Evolutionary conservation across 2,888 invertebrate species (phyloP).

Genomic region (Phalera bucephala): DNA sequence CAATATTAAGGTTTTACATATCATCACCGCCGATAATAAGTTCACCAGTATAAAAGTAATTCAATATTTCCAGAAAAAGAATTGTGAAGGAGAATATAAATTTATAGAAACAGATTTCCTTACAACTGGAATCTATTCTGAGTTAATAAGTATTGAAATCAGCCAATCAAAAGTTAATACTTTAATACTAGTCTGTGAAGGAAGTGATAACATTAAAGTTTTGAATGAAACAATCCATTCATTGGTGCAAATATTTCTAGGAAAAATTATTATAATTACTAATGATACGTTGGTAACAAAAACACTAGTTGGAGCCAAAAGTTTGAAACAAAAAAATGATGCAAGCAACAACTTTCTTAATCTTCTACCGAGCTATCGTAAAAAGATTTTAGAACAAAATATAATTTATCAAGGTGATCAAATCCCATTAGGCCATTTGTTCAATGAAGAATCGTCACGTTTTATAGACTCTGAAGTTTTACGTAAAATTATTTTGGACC

Average conservation of each 20-base stretch:
- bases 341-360: slow-evolving; percentile 10
- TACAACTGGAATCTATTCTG: slow-evolving; percentile 10
- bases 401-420: slow-evolving; percentile 18
- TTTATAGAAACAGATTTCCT: slow-evolving; percentile 20
- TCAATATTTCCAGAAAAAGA: slow-evolving; percentile 12
- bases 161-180: slow-evolving; percentile 1
- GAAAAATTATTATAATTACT: slow-evolving; percentile 15
- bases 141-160: slow-evolving; percentile 9
- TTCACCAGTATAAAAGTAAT: slow-evolving; percentile 21
- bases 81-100: slow-evolving; percentile 4
- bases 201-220: neutral
- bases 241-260: slow-evolving; percentile 8
- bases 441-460: slow-evolving; percentile 5
- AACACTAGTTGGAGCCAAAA: neutral
- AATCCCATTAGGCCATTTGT: slow-evolving; percentile 4
- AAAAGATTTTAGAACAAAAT: slow-evolving; percentile 10
- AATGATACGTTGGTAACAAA: neutral
- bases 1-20: slow-evolving; percentile 1
- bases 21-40: slow-evolving; percentile 13
- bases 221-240: neutral
- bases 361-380: slow-evolving; percentile 4
- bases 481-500: slow-evolving; percentile 11
- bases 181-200: slow-evolving; percentile 6
- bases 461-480: slow-evolving; percentile 13
- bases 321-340: slow-evolving; percentile 3